Percentiles rank a stretch among this genome's conserved stretches.
Evolutionary conservation across 2,797 vertebrate genomes (phyloP).

Genomic region (Syncerus caffer): DNA sequence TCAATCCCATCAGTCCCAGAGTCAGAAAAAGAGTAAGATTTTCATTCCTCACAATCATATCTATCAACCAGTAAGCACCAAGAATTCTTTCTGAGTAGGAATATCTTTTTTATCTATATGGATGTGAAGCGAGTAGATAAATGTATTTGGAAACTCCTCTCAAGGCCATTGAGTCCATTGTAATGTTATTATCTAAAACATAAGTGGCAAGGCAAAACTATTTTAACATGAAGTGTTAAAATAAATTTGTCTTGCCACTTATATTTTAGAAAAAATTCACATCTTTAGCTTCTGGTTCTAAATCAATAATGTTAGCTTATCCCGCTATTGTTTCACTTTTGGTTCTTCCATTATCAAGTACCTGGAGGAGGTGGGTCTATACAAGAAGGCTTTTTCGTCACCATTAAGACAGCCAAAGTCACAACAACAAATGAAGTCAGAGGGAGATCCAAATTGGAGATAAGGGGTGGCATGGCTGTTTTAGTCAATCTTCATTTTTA

Average conservation of each 20-base stretch:
- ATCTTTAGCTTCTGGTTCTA: neutral
- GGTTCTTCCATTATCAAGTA: neutral
- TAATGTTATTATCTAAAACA: neutral
- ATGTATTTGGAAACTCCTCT: neutral
- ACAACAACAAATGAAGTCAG: neutral
- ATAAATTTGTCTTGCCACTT: neutral
- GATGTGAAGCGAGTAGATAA: neutral
- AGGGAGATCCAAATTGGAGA: neutral
- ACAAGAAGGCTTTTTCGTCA: neutral
- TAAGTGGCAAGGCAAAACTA: neutral
- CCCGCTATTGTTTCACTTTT: neutral
- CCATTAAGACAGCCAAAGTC: neutral
- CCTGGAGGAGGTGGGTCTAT: neutral
- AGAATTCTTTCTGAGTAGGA: neutral
- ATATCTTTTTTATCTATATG: neutral
- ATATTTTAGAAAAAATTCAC: neutral
- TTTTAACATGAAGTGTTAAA: neutral
- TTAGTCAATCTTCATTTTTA: neutral
- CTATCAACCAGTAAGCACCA: neutral
- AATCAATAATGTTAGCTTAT: neutral
- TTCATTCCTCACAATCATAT: neutral
- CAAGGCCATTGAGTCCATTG: neutral
- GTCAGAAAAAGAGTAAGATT: neutral
- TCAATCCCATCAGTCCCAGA: neutral
- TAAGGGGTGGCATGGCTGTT: neutral